Percentiles rank a stretch among this genome's conserved stretches.
phyloP scores from a whole-genome alignment of 2,113 vertebrate genomes.

The Rhinoderma darwinii region DNA sequence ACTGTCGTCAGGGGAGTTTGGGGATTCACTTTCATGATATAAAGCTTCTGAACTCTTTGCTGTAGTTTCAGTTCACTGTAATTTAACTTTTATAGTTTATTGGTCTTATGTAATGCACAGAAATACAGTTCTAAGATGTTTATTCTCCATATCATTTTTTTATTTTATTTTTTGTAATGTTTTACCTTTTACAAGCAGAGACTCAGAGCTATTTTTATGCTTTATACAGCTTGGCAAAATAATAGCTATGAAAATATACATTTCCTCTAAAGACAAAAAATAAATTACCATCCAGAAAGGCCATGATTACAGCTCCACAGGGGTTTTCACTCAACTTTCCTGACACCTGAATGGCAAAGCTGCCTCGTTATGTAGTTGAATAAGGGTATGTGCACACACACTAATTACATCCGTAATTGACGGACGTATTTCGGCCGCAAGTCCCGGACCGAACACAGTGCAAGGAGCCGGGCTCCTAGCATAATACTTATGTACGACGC shows the following conservation, averaged over 20 bases:
- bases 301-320: too few relatives aligned
- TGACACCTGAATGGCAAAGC: too few relatives aligned
- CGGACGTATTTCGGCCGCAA: too few relatives aligned
- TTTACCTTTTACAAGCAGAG: not conserved
- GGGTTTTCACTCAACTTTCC: too few relatives aligned
- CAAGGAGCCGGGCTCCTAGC: too few relatives aligned
- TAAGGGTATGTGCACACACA: too few relatives aligned
- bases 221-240: not conserved
- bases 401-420: too few relatives aligned
- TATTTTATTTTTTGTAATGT: not conserved
- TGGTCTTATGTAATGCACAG: not conserved
- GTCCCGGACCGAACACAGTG: too few relatives aligned
- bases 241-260: not conserved
- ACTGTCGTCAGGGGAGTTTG: constrained; percentile 3
- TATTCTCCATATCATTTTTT: not conserved
- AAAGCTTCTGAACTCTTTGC: not conserved
- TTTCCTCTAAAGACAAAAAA: too few relatives aligned
- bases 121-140: not conserved
- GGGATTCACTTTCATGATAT: constrained; percentile 27
- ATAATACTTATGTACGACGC: too few relatives aligned
- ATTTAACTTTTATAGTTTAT: not conserved
- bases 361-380: too few relatives aligned
- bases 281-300: not conserved
- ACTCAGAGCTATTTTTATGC: not conserved
- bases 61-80: constrained; percentile 44